A percentile compares a stretch with the other conserved stretches of the same genome.
phyloP scores from a whole-genome alignment of 2,113 vertebrate genomes.

The Hystrix cristata region DNA sequence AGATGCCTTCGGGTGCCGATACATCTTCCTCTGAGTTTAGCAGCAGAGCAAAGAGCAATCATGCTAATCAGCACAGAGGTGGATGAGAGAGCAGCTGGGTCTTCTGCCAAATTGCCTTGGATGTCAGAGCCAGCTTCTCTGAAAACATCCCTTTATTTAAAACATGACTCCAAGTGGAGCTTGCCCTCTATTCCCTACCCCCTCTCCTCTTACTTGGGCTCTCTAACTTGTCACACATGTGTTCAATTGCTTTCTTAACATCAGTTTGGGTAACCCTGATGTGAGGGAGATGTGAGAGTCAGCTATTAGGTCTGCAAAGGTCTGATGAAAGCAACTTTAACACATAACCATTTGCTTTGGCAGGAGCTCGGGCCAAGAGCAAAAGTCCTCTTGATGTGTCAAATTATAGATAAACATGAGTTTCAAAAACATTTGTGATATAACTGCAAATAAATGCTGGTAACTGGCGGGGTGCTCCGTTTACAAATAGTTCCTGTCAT shows the following conservation, averaged over 20 bases:
- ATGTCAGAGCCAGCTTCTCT: constrained; percentile 73
- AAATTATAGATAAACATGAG: constrained; percentile 87
- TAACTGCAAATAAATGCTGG: constrained; percentile 86
- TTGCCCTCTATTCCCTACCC: constrained; percentile 61
- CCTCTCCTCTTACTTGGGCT: constrained; percentile 49
- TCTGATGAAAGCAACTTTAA: constrained; percentile 88
- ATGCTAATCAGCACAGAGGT: constrained; percentile 68
- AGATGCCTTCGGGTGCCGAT: constrained; percentile 67
- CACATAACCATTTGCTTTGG: constrained; percentile 88
- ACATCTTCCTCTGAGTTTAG: constrained; percentile 68
- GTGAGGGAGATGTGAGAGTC: constrained; percentile 69
- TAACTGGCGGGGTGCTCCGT: constrained; percentile 77
- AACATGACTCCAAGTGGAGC: constrained; percentile 60
- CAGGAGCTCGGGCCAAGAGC: constrained; percentile 82
- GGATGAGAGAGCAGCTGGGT: constrained; percentile 61
- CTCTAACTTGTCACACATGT: constrained; percentile 80
- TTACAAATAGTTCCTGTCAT: constrained; percentile 89
- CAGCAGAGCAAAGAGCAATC: constrained; percentile 67
- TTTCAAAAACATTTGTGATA: constrained; percentile 85
- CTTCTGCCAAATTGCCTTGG: constrained; percentile 76
- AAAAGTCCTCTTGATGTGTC: constrained; percentile 88
- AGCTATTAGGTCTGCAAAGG: constrained; percentile 82
- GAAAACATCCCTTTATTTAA: constrained; percentile 72
- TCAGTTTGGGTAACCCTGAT: constrained; percentile 78
- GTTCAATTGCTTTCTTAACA: constrained; percentile 77